Conservation (phyloP, 2,797 vertebrate species). For the Tragelaphus oryx region DNA sequence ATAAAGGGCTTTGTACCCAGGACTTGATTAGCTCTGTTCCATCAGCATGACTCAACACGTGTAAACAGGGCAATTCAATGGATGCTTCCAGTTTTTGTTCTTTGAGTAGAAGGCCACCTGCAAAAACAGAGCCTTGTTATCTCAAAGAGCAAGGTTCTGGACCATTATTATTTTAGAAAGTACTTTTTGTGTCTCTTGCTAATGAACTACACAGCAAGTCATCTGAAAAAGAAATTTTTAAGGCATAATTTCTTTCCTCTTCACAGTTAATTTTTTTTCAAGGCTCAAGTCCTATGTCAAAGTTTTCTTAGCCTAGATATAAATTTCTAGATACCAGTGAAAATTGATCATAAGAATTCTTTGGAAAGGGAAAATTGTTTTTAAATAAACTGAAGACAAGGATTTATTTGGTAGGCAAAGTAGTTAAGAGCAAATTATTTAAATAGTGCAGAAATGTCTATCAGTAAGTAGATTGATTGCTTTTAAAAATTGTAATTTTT, state of each 20-base stretch:
- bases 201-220: slow-evolving; percentile 57
- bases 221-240: slow-evolving; percentile 63
- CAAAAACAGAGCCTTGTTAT: slow-evolving; percentile 67
- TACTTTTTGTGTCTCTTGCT: slow-evolving; percentile 61
- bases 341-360: not conserved
- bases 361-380: slow-evolving; percentile 2
- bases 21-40: not conserved
- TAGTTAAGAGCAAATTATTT: not conserved
- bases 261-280: not conserved
- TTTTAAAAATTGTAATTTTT: not conserved
- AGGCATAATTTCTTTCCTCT: slow-evolving; percentile 35
- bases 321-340: not conserved
- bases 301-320: slow-evolving; percentile 21
- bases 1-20: slow-evolving; percentile 43
- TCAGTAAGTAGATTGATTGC: not conserved
- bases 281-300: not conserved
- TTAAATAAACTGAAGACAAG: slow-evolving; percentile 8
- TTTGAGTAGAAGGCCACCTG: slow-evolving; percentile 74
- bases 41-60: slow-evolving; percentile 10
- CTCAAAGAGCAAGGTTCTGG: slow-evolving; percentile 46
- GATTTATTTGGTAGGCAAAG: not conserved
- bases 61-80: slow-evolving; percentile 32
- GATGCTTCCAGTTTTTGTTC: slow-evolving; percentile 64
- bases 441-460: not conserved
- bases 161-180: slow-evolving; percentile 70